Base-by-base conservation (phyloP, 2,113 vertebrate species). In the Bagarius yarrelli region DNA sequence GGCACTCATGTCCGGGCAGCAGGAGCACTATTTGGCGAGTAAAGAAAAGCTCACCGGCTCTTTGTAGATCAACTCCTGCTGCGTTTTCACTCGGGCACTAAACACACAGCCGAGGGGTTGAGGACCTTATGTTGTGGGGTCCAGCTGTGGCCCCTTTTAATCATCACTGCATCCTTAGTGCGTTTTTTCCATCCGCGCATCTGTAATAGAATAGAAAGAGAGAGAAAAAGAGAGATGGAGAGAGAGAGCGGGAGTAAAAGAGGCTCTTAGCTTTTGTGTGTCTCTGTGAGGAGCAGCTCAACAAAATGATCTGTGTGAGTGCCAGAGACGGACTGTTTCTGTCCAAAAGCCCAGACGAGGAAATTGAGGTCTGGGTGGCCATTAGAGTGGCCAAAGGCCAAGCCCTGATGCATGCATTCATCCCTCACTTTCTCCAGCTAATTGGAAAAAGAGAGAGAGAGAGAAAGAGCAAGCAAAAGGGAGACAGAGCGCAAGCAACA, bases 311-410 rank as follows among this genome's bases (percentile, higher is more conserved):
- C 36, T 53, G 61, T 59, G 57, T 21, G 78, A 73, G 80, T 85
- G 82, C 80, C 52, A 87, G 79, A 36, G 80, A 78, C 75, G 32
- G 83, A 53, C 27, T 5, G 40, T 32, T 83, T 84, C 88, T 86
- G 88, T 87, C 56, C 73, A 66, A 61, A 9, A 72, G 71, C 85
- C 40, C 75, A 3, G 59, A 81, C 87, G 83, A 83, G 79, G 88
- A 79, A 86, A 80, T 86, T 85, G n/a, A 16, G 83, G 76, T 73
- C 67, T 85, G 90, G 87, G 88, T 88, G 83, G 81, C 82, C 59
- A 76, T 88, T 89, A 88, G 88, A 59, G 56, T 95, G 95, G 95
- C 94, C 60, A 32, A 83, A 87, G 88, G 92, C 95, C 94, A 96
- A 86, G 81, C 81, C 83, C 91, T 93, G 94, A 94, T 92, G 87